These are phyloP conservation scores for Bolinopsis microptera DNA, from an alignment of 37 sponge, comb jelly and placozoan genomes.

Conservation along the genomic window DNA sequence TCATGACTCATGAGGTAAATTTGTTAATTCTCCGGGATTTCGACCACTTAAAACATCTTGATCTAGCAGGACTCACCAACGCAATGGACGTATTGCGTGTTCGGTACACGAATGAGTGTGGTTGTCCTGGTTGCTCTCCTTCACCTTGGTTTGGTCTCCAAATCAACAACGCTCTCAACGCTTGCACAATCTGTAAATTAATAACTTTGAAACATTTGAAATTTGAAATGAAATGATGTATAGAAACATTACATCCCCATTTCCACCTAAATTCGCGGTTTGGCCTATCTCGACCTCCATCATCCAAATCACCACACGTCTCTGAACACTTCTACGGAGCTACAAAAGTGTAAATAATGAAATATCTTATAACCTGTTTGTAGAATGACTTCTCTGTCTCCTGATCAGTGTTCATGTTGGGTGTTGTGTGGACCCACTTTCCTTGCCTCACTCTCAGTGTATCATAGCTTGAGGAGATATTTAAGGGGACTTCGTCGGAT, in stretches of 20 bases:
- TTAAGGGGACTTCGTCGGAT: neutral
- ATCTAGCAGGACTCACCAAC: neutral
- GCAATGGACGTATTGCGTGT: neutral
- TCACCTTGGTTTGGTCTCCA: neutral
- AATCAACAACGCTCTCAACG: neutral
- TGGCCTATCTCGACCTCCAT: too few species aligned
- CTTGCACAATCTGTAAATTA: neutral
- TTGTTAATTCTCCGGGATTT: too few species aligned
- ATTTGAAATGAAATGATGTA: too few species aligned
- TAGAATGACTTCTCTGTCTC: neutral
- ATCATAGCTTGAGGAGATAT: constrained; percentile 11
- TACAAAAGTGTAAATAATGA: too few species aligned
- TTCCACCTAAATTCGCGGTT: too few species aligned
- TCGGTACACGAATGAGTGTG: neutral
- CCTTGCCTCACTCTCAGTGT: neutral
- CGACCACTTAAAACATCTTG: too few species aligned
- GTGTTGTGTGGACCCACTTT: neutral
- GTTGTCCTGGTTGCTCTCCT: neutral
- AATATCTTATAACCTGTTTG: neutral
- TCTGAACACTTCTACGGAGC: too few species aligned
- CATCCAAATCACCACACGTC: too few species aligned
- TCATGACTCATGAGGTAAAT: too few species aligned
- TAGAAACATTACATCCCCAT: too few species aligned
- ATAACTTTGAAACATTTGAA: too few species aligned
- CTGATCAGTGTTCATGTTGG: neutral